phyloP scores from a whole-genome alignment of 2,888 invertebrate genomes.

The Nudaria mundana region DNA sequence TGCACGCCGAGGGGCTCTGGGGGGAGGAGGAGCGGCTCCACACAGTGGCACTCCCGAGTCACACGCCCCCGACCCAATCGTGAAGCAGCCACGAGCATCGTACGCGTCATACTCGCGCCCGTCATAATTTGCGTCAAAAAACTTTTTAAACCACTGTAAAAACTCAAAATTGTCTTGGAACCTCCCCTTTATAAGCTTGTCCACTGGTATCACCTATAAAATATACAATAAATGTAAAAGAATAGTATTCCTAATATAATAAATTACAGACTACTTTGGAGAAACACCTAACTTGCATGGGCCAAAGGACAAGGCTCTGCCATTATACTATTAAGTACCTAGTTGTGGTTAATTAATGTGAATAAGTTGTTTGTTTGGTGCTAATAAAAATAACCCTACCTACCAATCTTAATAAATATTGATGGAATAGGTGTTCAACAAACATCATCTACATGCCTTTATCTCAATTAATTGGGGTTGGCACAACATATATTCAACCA shows the following conservation, averaged over 20 bases:
- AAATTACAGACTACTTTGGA: no score
- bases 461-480: no score
- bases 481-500: no score
- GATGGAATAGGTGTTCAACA: no score
- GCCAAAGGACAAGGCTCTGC: no score
- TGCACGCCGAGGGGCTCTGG: constrained; percentile 37
- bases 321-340: no score
- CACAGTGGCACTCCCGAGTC: constrained; percentile 74
- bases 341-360: no score
- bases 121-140: constrained; percentile 99
- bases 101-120: constrained; percentile 97
- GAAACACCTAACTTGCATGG: no score
- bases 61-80: constrained; percentile 87
- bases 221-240: constrained; percentile 15
- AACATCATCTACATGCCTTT: no score
- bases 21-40: constrained; percentile 45
- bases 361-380: no score
- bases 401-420: no score
- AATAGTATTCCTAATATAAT: constrained; percentile 2
- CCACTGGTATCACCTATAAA: constrained; percentile 98
- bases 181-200: constrained; percentile 98
- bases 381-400: no score
- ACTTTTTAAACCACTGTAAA: constrained; percentile 99
- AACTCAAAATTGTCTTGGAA: constrained; percentile 99
- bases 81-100: constrained; percentile 91